These are phyloP conservation scores for Porites evermanni DNA, from an alignment of 92 coral and sea anemone genomes.

Conservation along the genomic window DNA sequence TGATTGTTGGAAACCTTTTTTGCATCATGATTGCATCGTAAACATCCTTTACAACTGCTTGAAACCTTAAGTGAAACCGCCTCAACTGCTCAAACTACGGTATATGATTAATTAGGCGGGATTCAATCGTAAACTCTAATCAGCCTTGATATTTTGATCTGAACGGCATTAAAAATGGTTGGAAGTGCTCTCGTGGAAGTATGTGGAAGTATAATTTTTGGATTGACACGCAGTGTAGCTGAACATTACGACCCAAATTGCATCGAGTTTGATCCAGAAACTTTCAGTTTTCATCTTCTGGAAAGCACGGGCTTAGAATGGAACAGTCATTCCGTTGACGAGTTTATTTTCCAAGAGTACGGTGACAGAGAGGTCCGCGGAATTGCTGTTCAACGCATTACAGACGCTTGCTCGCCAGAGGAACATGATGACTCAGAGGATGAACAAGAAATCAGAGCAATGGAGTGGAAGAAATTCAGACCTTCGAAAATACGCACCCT, in stretches of 20 bases:
- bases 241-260: not conserved
- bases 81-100: too few relatives aligned
- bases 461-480: conserved; percentile 36
- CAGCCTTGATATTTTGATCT: too few relatives aligned
- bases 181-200: not conserved
- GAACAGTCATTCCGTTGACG: not conserved
- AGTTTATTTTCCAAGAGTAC: conserved; percentile 21
- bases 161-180: not conserved
- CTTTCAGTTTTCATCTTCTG: not conserved
- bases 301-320: conserved; percentile 16
- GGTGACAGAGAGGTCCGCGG: not conserved
- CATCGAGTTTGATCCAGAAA: not conserved
- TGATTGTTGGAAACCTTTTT: too few relatives aligned
- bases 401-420: not conserved
- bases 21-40: too few relatives aligned
- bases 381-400: not conserved
- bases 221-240: conserved; percentile 9
- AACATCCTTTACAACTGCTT: too few relatives aligned
- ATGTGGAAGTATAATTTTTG: not conserved
- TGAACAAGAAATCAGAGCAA: not conserved
- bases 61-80: too few relatives aligned
- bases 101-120: too few relatives aligned
- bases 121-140: too few relatives aligned
- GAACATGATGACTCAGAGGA: not conserved
- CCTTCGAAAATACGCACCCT: not conserved